These are phyloP conservation scores for Sialia sialis DNA, from an alignment of 2,113 vertebrate species.

Conservation along the genomic window DNA sequence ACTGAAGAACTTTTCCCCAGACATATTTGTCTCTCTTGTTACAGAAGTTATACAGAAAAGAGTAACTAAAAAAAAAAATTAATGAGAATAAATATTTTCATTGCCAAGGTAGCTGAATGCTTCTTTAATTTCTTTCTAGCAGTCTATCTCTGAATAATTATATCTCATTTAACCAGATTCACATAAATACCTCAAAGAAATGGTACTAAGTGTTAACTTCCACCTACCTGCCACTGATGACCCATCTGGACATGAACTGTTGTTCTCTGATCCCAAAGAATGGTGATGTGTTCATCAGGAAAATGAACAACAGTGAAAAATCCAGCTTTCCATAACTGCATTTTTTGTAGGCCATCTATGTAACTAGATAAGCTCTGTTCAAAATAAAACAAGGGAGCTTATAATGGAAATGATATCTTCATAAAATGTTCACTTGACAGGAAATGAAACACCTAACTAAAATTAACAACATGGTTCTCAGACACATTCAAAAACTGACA, in stretches of 20 bases:
- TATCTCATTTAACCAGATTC: neutral
- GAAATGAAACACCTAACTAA: neutral
- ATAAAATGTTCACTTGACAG: neutral
- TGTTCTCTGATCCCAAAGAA: slow-evolving; percentile 95
- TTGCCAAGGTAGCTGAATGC: neutral
- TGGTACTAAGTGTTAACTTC: neutral
- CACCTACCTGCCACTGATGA: slow-evolving; percentile 88
- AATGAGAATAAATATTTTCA: neutral
- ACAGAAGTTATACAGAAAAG: neutral
- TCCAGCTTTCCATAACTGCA: slow-evolving; percentile 87
- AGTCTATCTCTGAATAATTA: neutral
- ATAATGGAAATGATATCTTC: neutral
- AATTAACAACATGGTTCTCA: fast-evolving
- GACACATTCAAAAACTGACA: neutral
- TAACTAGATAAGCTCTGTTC: slow-evolving; percentile 84
- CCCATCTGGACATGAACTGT: slow-evolving; percentile 91
- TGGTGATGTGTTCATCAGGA: slow-evolving; percentile 81
- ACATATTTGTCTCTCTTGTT: neutral
- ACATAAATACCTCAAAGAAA: neutral
- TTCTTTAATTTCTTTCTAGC: neutral
- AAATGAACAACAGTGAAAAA: slow-evolving; percentile 89
- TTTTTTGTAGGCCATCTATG: slow-evolving; percentile 75
- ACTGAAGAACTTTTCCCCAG: neutral
- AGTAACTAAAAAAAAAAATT: neutral
- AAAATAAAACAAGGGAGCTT: neutral